Evolutionary conservation across 1,140 invertebrate species (phyloP), one percentile per base, ranked within the genome.

Genomic region (Octopus bimaculoides): DNA sequence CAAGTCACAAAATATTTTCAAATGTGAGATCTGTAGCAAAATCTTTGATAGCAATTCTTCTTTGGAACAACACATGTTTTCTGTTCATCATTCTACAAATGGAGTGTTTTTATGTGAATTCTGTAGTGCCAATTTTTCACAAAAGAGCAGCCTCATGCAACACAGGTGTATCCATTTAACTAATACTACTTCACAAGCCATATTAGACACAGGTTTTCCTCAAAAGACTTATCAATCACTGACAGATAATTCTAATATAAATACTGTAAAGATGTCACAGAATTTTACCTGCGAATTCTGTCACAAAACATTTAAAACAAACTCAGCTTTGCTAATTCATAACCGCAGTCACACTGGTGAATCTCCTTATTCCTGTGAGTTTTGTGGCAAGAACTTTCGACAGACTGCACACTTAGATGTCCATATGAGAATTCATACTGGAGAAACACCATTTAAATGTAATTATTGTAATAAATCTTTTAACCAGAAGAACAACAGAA

Each of bases 381-480:
- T 82, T 12, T 85, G 84, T 75, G n/a, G 77, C n/a, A 83, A 84
- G n/a, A 66, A 75, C 54, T 85, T 85, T 75, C 78, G 80, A 1
- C 83, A 84, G 79, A 90, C 92, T 14, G 87, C 93, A 7, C 82
- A 82, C 53, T 66, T 85, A 12, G 82, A 82, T 74, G 77, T 82
- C 20, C 84, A 85, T 75, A 81, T 82, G 80, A 71, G 81, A 6
- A 80, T 81, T 10, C 84, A 85, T 80, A 82, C 82, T n/a, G 81
- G 82, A 73, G 79, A 82, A 41, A 82, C 80, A 56, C 92, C 93
- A 7, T 93, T 93, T 87, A 88, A 91, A 20, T 94, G 93, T 84
- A 85, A 88, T 55, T 89, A 91, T n/a, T 93, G 93, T 86, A 91
- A 92, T 41, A 52, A 75, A 41, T 52, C 74, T 41, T 75, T 75